phyloP scores from a whole-genome alignment of 1,140 invertebrate species.

The Zaprionus inermis region DNA sequence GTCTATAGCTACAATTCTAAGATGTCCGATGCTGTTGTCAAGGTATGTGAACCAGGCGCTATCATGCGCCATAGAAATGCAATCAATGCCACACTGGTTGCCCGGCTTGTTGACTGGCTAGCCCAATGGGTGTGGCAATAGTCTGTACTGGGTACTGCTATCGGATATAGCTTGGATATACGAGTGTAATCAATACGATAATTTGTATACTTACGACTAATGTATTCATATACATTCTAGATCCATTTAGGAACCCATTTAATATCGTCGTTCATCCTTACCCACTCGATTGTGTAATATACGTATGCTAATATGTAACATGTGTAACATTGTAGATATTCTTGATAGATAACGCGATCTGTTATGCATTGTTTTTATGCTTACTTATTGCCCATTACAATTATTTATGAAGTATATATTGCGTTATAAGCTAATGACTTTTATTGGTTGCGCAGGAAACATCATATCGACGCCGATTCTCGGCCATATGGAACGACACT shows the following conservation, averaged over 20 bases:
- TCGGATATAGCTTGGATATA: neutral
- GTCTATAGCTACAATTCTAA: conserved; percentile 80
- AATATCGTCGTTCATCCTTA: neutral
- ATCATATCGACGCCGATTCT: conserved; percentile 71
- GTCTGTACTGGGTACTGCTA: conserved; percentile 18
- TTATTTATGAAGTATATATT: no score
- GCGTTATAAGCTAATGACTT: neutral
- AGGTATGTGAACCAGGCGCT: conserved; percentile 60
- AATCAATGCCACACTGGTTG: neutral
- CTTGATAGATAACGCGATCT: neutral
- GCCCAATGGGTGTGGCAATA: neutral
- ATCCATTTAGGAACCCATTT: neutral
- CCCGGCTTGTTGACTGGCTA: neutral
- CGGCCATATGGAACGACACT: conserved; percentile 79
- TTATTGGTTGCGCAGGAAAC: conserved; percentile 58
- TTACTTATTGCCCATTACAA: no score
- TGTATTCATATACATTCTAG: neutral
- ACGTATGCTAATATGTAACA: no score
- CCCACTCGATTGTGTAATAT: neutral
- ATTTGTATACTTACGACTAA: neutral
- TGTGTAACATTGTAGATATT: neutral
- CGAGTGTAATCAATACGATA: conserved; percentile 9
- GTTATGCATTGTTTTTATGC: neutral
- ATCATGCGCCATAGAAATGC: no score
- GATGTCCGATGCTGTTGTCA: conserved; percentile 75